A percentile compares a stretch with the other conserved stretches of the same genome.
Conservation (phyloP, 2,797 vertebrate species). For the Sitta carolinensis region DNA sequence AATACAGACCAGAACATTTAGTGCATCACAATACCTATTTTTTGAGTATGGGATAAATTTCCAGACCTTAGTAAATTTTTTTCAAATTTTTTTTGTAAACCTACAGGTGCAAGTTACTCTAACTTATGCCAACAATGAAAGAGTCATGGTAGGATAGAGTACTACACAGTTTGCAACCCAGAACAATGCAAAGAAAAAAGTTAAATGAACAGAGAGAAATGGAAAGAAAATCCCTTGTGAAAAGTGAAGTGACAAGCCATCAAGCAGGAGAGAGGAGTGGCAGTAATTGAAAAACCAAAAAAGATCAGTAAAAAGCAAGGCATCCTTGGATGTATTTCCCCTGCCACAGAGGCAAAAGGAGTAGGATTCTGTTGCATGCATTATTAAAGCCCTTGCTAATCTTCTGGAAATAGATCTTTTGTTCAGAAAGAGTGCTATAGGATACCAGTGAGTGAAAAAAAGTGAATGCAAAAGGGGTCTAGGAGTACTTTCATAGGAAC, state of each 20-base stretch:
- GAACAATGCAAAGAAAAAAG: neutral
- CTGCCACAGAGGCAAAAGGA: conserved; percentile 6
- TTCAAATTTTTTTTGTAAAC: neutral
- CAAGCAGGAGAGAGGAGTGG: neutral
- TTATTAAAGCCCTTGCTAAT: conserved; percentile 51
- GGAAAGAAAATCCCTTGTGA: conserved; percentile 27
- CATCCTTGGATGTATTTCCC: conserved; percentile 40
- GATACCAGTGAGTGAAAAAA: conserved; percentile 32
- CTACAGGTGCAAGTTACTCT: neutral
- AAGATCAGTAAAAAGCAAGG: neutral
- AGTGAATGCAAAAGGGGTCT: conserved; percentile 34
- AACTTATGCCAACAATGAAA: neutral
- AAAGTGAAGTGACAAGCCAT: conserved; percentile 33
- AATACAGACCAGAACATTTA: neutral
- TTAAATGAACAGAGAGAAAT: neutral
- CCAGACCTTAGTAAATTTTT: neutral
- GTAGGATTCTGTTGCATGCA: conserved; percentile 60
- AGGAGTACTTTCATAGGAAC: conserved; percentile 56
- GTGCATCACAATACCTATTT: neutral
- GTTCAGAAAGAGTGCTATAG: conserved; percentile 46
- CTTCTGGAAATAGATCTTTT: conserved; percentile 63
- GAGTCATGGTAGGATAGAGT: neutral
- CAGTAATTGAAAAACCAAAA: conserved; percentile 31
- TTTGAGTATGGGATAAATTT: neutral
- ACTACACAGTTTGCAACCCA: neutral